These are phyloP conservation scores for Pyrrhosoma nymphula DNA, from an alignment of 2,888 invertebrate species.

Conservation along the genomic window DNA sequence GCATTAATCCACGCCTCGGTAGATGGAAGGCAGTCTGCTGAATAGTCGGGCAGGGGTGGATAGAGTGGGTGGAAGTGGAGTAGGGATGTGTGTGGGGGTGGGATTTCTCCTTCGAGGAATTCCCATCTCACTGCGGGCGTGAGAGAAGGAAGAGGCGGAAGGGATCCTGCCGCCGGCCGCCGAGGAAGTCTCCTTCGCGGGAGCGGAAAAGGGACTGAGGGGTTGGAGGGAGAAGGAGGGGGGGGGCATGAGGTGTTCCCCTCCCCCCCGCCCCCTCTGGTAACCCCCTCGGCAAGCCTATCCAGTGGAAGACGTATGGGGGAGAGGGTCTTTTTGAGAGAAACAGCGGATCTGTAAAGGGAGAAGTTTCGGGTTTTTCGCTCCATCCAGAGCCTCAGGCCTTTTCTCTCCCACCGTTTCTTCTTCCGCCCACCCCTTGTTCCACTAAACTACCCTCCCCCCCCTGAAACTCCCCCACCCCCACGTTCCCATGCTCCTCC, in stretches of 20 bases:
- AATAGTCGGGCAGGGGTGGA: no score
- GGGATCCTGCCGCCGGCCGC: no score
- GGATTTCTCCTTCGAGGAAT: background rate
- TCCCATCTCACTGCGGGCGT: background rate
- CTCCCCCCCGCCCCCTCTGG: no score
- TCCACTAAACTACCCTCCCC: background rate
- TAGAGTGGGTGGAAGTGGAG: background rate
- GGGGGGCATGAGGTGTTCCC: background rate
- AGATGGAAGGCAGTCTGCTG: background rate
- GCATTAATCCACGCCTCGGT: slow-evolving; percentile 60
- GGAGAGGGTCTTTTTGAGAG: background rate
- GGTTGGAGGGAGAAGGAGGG: background rate
- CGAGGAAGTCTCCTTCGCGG: no score
- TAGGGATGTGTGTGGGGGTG: background rate
- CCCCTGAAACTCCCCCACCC: background rate
- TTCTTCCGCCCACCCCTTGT: background rate
- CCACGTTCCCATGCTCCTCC: background rate
- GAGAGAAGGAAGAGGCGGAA: no score
- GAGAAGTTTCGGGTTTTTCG: slow-evolving; percentile 6
- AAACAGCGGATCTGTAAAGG: background rate
- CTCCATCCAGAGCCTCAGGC: background rate
- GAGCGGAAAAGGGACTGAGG: background rate
- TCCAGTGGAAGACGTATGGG: slow-evolving; percentile 41
- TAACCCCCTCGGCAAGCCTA: slow-evolving; percentile 12
- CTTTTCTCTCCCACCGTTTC: background rate